Evolutionary conservation across 2,113 vertebrate species (phyloP), one percentile per base, ranked within the genome.

Genomic region (Sinocyclocheilus rhinocerous): DNA sequence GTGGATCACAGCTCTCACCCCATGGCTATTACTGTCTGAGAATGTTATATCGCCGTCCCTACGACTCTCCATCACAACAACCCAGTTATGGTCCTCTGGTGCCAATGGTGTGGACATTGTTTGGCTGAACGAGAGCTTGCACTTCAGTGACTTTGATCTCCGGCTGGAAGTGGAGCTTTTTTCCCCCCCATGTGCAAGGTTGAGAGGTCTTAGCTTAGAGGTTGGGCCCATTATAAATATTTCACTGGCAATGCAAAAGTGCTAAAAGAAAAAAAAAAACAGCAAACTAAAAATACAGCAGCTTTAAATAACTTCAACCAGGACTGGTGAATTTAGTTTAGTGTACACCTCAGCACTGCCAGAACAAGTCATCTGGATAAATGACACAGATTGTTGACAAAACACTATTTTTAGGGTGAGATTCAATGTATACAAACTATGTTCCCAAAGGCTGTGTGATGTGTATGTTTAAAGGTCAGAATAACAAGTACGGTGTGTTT

Each of bases 1-100:
- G 79, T 90, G 85, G 84, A 89, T 89, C 76, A 90, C 86, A 83
- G 79, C 73, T 83, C 84, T 45, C 86, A 76, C 89, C 91, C 90
- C 90, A 79, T 29, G 85, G 92, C 91, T 85, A 89, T 93, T 92
- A 91, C 89, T 92, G 87, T 89, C 90, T 91, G 67, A 87, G 78
- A 89, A 88, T 83, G 67, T 85, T 89, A 90, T 88, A 29, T 55
- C 89, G 88, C 89, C 89, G 89, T 91, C 57, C 24, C 77, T 72
- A 73, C n/a, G 16, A 65, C 69, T 90, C 61, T 88, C 87, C 88
- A 86, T 93, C 92, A 91, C 85, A 89, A 75, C 82, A 84, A 84
- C 84, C 67, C 78, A 81, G 84, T 73, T 59, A 24, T 61, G 69
- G 61, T 61, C 76, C 79, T 22, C 83, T 88, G 83, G 85, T 87